Evolutionary conservation across 1,140 invertebrate genomes (phyloP), one percentile per base, ranked within the genome.

Genomic region (Drosophila erecta): DNA sequence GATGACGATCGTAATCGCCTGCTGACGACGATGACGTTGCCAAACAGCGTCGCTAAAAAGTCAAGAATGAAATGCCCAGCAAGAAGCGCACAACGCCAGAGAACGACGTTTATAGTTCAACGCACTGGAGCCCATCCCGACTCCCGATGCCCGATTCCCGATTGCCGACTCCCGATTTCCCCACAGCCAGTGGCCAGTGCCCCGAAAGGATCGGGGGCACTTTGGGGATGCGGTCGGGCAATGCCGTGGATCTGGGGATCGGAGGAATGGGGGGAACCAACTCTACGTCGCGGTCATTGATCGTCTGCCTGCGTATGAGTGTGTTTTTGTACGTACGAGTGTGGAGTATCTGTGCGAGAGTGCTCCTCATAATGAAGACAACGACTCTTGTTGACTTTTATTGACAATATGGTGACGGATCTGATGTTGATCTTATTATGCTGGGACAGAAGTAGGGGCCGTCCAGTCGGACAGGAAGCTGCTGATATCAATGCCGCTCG

Each of bases 31-130:
- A 83, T 87, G 83, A 87, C 84, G 83, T 89, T 89, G 79, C 83
- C 76, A 83, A 83, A 79, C 75, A 75, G 35, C 56, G 55, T 17
- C 17, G 46, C 15, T 56, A 57, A 78, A 77, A 81, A 87, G 59
- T 76, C 84, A 87, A 89, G 84, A 87, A 87, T 87, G 84, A 87
- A 86, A 81, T 87, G 75, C 83, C 79, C 72, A 30, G 10, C 7
- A 30, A 3, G 30, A 10, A 8, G 8, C 30, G 54, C 40, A 75
- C 44, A 69, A 55, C 72, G 40, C 44, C 72, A 40, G 46, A 64
- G 81, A 64, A 74, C 81, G 78, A 87, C 84, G 83, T 87, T 87
- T 87, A 87, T 87, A 83, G 83, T 87, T 87, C 83, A 87, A 87
- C 83, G 83, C 83, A 83, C 83, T 65, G 83, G 49, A 51, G 37